Evolutionary conservation across 2,797 vertebrate genomes (phyloP), one percentile per base, ranked within the genome.

Genomic region (Pelodytes ibericus): DNA sequence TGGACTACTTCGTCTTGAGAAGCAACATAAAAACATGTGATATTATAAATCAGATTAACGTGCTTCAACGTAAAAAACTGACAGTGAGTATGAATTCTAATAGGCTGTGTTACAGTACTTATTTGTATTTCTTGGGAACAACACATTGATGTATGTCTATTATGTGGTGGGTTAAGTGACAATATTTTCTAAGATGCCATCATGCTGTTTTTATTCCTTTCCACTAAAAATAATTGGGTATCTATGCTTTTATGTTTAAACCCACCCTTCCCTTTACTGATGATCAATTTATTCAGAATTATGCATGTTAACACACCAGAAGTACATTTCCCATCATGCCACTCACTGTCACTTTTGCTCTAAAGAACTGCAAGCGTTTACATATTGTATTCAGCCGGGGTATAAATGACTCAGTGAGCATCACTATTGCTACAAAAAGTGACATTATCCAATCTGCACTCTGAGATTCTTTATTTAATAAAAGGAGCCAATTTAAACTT

Each of bases 301-400:
- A 78, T 72, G 56, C 41, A 72, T 78, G 70, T 60, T 78, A 61
- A 59, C 29, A 49, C 49, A 22, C 30, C 47, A 47, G 39, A n/a
- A n/a, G 60, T 29, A 61, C 10, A 2, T 60, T 68, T 76, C 63
- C 27, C 47, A 72, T 73, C 31, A 56, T 73, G 70, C 36, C 70
- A 79, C 30, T 66, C 33, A n/a, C 36, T 79, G 70, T 68, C 70
- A 69, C 31, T 56, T 49, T 67, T 33, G 53, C 24, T 71, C 24
- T 5, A 24, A 57, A 60, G 56, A 47, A 72, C 47, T 31, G 60
- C 29, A 47, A 30, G 49, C 16, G 63, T 71, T 53, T 57, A 65
- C 75, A 72, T 73, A 73, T 73, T 73, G 73, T 68, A 79, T 73
- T 73, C 64, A 73, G 59, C 60, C 24, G 25, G 20, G 22, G 36